phyloP scores from a whole-genome alignment of 1,140 invertebrate species.

The Probaryconus sp. region DNA sequence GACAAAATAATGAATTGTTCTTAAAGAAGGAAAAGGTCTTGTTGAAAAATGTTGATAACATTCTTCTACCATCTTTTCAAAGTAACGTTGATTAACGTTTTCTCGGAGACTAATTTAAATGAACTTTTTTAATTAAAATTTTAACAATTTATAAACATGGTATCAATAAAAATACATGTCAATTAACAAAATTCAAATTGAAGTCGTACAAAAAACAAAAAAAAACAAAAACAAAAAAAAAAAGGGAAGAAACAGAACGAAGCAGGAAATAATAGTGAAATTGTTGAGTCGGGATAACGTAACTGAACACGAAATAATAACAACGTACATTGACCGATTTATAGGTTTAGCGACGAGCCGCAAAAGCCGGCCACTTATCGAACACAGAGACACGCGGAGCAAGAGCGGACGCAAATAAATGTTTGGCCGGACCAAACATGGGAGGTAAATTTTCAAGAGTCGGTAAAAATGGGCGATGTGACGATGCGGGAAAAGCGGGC shows the following conservation, averaged over 20 bases:
- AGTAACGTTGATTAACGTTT: no score
- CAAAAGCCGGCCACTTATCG: constrained; percentile 55
- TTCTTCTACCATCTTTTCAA: no score
- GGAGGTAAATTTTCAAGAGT: constrained; percentile 61
- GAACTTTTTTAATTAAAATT: no score
- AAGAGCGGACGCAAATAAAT: constrained; percentile 51
- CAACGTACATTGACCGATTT: constrained; percentile 51
- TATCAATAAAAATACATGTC: no score
- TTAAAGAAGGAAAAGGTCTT: no score
- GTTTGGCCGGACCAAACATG: constrained; percentile 64
- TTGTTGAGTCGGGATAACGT: constrained; percentile 11
- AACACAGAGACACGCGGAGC: constrained; percentile 35
- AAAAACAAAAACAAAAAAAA: no score
- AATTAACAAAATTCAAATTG: constrained; percentile 1
- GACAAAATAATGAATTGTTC: no score
- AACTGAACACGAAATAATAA: constrained; percentile 55
- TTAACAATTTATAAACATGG: no score
- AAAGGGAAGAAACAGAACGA: constrained; percentile 18
- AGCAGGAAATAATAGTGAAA: constrained; percentile 26
- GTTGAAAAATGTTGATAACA: no score
- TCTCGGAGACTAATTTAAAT: no score
- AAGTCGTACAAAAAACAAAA: not conserved
- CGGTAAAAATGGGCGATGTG: constrained; percentile 32
- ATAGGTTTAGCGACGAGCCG: constrained; percentile 63
- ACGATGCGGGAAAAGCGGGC: constrained; percentile 4